These are phyloP conservation scores for Anisognathus igniventris DNA, from an alignment of 2,797 vertebrate species.

Conservation along the genomic window DNA sequence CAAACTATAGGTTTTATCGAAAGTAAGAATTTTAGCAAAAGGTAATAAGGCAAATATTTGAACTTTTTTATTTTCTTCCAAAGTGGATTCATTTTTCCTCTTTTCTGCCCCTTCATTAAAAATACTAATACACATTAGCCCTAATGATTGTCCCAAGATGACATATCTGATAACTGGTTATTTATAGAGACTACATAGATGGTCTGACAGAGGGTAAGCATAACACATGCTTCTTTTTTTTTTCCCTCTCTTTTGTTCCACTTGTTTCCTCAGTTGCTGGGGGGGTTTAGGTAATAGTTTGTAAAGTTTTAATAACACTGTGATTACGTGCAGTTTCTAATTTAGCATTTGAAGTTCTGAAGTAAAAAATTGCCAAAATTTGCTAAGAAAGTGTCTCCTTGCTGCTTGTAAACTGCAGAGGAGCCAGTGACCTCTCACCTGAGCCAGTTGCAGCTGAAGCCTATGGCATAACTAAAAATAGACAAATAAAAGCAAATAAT, in stretches of 20 bases:
- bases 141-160: not conserved
- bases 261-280: not conserved
- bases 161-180: not conserved
- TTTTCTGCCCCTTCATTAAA: not conserved
- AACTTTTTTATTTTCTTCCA: not conserved
- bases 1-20: not conserved
- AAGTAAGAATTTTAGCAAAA: not conserved
- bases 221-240: not conserved
- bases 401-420: too few species aligned
- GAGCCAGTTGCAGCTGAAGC: too few species aligned
- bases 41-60: not conserved
- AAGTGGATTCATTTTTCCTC: not conserved
- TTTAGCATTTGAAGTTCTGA: too few species aligned
- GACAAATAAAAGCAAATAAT: too few species aligned
- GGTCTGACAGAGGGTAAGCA: not conserved
- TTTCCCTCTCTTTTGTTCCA: accelerated
- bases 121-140: not conserved
- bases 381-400: too few species aligned
- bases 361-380: too few species aligned
- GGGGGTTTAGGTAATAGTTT: not conserved
- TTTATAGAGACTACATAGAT: not conserved
- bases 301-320: not conserved
- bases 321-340: too few species aligned
- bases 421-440: too few species aligned
- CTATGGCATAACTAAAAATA: too few species aligned